phyloP scores from a whole-genome alignment of 2,113 vertebrate genomes.

The Sorex araneus region DNA sequence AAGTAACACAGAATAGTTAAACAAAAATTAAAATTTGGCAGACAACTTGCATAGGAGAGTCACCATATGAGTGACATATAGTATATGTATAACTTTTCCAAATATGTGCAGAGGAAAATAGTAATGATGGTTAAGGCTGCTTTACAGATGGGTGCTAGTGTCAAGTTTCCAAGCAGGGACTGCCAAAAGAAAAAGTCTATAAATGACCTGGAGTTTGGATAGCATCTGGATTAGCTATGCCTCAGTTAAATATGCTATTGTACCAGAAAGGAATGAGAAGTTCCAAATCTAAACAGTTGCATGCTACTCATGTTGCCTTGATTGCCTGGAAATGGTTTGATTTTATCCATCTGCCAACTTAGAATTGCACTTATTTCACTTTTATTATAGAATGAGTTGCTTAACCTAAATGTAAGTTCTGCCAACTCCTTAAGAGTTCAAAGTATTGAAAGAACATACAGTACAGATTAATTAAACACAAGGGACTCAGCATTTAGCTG shows the following conservation, averaged over 20 bases:
- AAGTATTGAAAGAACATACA: not conserved
- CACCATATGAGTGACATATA: not conserved
- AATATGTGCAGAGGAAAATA: not conserved
- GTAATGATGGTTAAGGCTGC: not conserved
- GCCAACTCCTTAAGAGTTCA: not conserved
- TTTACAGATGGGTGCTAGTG: not conserved
- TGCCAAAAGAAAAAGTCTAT: not conserved
- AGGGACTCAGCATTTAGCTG: not conserved
- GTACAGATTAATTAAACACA: not conserved
- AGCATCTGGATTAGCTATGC: slow-evolving; percentile 24
- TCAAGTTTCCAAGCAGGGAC: not conserved
- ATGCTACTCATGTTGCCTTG: not conserved
- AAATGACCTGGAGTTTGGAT: not conserved
- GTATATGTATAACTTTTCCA: not conserved
- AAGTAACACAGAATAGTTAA: not conserved
- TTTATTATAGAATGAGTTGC: not conserved
- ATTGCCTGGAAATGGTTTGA: not conserved
- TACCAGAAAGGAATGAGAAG: not conserved
- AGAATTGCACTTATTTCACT: not conserved
- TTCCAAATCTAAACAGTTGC: not conserved
- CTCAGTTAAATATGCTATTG: not conserved
- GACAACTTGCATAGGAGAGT: not conserved
- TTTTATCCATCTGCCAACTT: not conserved
- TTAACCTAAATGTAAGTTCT: not conserved
- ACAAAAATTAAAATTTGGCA: not conserved